Percentiles rank a stretch among this genome's conserved stretches.
Evolutionary conservation across 1,140 invertebrate species (phyloP).

Genomic region (Archivesica marissinica): DNA sequence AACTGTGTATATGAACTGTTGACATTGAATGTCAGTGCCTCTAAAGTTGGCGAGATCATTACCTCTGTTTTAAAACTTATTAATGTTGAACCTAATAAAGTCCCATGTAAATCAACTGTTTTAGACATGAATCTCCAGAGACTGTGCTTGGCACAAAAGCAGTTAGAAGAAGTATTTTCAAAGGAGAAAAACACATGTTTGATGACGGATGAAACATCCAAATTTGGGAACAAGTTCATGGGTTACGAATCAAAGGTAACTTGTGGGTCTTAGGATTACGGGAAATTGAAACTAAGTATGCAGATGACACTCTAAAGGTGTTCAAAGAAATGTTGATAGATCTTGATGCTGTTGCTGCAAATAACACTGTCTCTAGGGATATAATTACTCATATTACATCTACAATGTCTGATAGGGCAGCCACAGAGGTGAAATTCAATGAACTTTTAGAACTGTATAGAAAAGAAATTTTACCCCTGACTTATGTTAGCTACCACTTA

Average conservation of each 20-base stretch:
- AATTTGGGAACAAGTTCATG: constrained; percentile 21
- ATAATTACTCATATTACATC: constrained; percentile 21
- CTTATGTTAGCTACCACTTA: constrained; percentile 18
- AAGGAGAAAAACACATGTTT: constrained; percentile 37
- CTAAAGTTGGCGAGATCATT: constrained; percentile 34
- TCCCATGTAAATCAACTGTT: constrained; percentile 19
- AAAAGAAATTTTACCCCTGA: constrained; percentile 26
- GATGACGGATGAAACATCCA: constrained; percentile 47
- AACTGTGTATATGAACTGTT: constrained; percentile 20
- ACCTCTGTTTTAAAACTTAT: constrained; percentile 25
- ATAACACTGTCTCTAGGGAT: neutral
- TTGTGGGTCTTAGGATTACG: constrained; percentile 28
- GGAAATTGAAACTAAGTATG: constrained; percentile 32
- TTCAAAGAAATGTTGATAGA: constrained; percentile 31
- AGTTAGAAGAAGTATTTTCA: constrained; percentile 16
- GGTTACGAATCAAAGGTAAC: constrained; percentile 24
- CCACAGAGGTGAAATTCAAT: constrained; percentile 40
- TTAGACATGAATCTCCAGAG: constrained; percentile 28
- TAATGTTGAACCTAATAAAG: constrained; percentile 16
- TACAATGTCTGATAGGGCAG: constrained; percentile 52
- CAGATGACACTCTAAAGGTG: constrained; percentile 2
- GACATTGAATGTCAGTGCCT: constrained; percentile 41
- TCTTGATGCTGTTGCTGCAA: neutral
- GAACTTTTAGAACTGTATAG: neutral
- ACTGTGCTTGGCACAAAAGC: constrained; percentile 8